A percentile compares a stretch with the other conserved stretches of the same genome.
Conservation (phyloP, 2,797 vertebrate species). For the Cichlasoma orientale region DNA sequence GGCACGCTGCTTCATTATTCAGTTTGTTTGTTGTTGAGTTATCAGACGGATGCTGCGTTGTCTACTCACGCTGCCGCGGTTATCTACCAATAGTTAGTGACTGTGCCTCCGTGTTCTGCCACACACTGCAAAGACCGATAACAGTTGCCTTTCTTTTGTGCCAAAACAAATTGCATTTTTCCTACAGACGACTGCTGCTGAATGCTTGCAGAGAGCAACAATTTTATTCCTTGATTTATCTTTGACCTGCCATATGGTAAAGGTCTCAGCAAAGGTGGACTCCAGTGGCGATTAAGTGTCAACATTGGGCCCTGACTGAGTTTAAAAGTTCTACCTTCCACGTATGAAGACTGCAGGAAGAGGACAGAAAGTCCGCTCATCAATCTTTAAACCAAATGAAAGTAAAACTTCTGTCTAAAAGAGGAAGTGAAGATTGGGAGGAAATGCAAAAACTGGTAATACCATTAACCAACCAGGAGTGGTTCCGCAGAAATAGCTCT, state of each 20-base stretch:
- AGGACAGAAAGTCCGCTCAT: conserved; percentile 46
- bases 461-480: conserved; percentile 35
- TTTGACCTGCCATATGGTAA: conserved; percentile 35
- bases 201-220: conserved; percentile 6
- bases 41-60: conserved; percentile 25
- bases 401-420: conserved; percentile 31
- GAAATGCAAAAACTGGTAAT: conserved; percentile 45
- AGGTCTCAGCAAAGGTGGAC: conserved; percentile 45
- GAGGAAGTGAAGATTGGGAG: not conserved
- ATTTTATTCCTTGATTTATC: conserved; percentile 40
- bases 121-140: conserved; percentile 14
- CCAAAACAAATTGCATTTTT: conserved; percentile 22
- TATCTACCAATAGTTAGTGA: conserved; percentile 23
- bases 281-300: conserved; percentile 25
- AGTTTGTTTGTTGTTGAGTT: conserved; percentile 69
- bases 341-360: conserved; percentile 22
- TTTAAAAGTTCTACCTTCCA: conserved; percentile 35
- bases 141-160: conserved; percentile 1
- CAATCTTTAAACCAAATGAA: conserved; percentile 52
- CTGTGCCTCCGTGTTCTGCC: not conserved
- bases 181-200: conserved; percentile 5
- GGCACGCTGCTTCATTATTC: conserved; percentile 70
- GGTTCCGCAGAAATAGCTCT: conserved; percentile 2
- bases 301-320: conserved; percentile 30
- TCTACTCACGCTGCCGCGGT: conserved; percentile 30